Evolutionary conservation across 2,113 vertebrate species (phyloP), one percentile per base, ranked within the genome.

Genomic region (Percopsis transmontana): DNA sequence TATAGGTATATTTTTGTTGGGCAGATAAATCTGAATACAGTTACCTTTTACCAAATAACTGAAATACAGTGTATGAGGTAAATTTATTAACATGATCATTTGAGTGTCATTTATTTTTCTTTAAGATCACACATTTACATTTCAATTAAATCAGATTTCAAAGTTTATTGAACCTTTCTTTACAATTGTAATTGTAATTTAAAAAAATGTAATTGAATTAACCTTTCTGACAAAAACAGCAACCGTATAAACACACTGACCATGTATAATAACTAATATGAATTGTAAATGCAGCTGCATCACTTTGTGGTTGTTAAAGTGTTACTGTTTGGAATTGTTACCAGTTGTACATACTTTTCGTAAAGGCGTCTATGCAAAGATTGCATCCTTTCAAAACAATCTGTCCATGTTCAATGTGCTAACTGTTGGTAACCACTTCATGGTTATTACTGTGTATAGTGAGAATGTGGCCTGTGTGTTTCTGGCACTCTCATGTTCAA

Each of bases 281-380:
- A 87, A 84, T 81, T 66, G 77, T 79, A 53, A 68, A 84, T 62
- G 70, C 60, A 41, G 40, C 73, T 74, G 62, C 74, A 41, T 48
- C 61, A 68, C 58, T 63, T 65, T 79, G 44, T 4, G 47, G 63
- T 51, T 64, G 45, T 77, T 58, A 71, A 75, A 53, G 70, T 81
- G 70, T 72, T 82, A 50, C 68, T 56, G 33, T 66, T 72, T 72
- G 18, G 69, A 77, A 56, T 76, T 74, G 88, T 79, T 66, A 76
- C 80, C 91, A 64, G 63, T 84, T 67, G 77, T 87, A 45, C 48
- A 20, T 18, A 66, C 76, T 82, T 88, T 92, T 90, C 83, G 89
- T 91, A 70, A 94, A 93, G 93, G 90, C 90, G 92, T 96, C 96
- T 98, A 96, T 98, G 97, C 96, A 98, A 98, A 92, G 76, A 74